Evolutionary conservation across 2,797 vertebrate species (phyloP), one percentile per base, ranked within the genome.

Genomic region (Sebastiscus tertius): DNA sequence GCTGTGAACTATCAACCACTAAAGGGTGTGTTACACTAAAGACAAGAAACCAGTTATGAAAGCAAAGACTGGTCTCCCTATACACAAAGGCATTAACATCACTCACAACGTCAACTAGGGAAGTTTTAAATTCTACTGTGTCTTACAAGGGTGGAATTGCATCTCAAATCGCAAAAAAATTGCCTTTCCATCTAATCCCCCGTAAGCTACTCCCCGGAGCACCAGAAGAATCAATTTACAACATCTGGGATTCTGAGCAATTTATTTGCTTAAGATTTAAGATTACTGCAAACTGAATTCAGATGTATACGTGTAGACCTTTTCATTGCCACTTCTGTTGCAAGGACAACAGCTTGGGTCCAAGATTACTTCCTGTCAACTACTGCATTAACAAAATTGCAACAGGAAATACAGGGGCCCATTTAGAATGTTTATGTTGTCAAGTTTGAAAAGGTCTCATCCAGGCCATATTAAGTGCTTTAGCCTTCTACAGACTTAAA

Each of bases 131-230:
- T 27, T 26, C 0, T 11, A 34, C 46, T 26, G 42, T 39, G 54
- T 56, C 39, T 77, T 34, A 67, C 67, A 55, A 72, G 55, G 64
- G 80, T 65, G 66, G 59, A 82, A 80, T 56, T 20, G 1, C 72
- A 79, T 79, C 75, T 76, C 1, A 11, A 52, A 52, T 54, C 18
- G 49, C 20, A 52, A n/a, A 20, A 52, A 79, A 77, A 75, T 49
- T 4, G 5, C 34, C 77, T 85, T 66, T 34, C 75, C n/a, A 7
- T 67, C 8, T 88, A 80, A 88, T 88, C 82, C 82, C 82, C 59
- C 8, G 11, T 1, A 11, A 72, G 71, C 73, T 69, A 20, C 79
- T 69, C 77, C 69, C 75, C 62, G 2, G 33, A 73, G 61, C 52
- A 55, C 77, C 34, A 2, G 16, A 33, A 75, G 74, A 88, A 91